Evolutionary conservation across 1,140 invertebrate species (phyloP), one percentile per base, ranked within the genome.

Genomic region (Periplaneta americana): DNA sequence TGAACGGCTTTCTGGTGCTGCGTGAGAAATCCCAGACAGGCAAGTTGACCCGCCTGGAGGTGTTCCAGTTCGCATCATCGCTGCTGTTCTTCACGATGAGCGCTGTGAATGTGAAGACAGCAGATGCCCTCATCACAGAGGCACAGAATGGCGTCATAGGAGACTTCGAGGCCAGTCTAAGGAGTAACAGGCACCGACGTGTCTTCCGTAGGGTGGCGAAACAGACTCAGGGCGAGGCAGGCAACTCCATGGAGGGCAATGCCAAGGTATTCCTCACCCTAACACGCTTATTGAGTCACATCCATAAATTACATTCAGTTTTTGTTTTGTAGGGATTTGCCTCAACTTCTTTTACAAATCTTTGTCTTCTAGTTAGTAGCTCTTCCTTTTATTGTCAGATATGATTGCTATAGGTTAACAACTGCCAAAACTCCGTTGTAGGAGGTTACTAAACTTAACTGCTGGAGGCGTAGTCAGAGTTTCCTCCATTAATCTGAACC

Each of bases 51-150:
- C 22, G 22, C 13, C 76, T 78, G 8, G 76, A 78, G 34, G 82
- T 88, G 22, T 78, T 88, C n/a, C 88, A 89, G 82, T 81, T 89
- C 18, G 84, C 84, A 36, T 85, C 88, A 5, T 88, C 88, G 15
- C 74, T 88, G 34, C 82, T 88, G 13, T 88, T 89, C 84, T 87
- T 89, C 79, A 86, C 85, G 22, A 85, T 88, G 82, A 85, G 87
- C 9, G 84, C 88, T 11, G 86, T 88, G 34, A 87, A 85, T 82
- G 86, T 86, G 35, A 86, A 81, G 83, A 83, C 85, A 11, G 87
- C 86, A 33, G 80, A 82, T 74, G 85, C 84, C 0, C 86, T 89
- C 32, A 85, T 88, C 76, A 84, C 87, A 79, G 86, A 88, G 83
- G 84, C 85, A 11, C 87, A 88, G 84, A 83, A 83, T 10, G 31